phyloP scores from a whole-genome alignment of 2,797 vertebrate genomes.

The Myotis daubentonii region DNA sequence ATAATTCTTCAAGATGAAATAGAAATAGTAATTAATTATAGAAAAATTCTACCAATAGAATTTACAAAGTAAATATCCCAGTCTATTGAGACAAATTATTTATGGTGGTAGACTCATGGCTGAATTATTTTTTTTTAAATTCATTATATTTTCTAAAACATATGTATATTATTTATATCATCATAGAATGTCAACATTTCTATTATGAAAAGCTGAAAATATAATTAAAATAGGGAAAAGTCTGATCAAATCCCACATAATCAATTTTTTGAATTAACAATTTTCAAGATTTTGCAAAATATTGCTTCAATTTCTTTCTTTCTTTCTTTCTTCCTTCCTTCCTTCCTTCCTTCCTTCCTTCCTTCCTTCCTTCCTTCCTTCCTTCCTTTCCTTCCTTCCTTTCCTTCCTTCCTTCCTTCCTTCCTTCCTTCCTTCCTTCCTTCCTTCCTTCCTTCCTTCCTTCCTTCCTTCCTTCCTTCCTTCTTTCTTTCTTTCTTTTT shows the following conservation, averaged over 20 bases:
- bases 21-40: background rate
- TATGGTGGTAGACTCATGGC: background rate
- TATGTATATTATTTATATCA: background rate
- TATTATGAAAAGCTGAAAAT: background rate
- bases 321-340: no score
- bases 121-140: conserved; percentile 5
- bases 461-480: accelerated
- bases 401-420: accelerated
- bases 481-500: no score
- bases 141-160: background rate
- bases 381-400: accelerated
- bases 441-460: no score
- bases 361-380: no score
- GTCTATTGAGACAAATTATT: background rate
- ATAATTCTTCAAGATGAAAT: background rate
- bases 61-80: background rate
- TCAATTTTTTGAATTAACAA: background rate
- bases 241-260: background rate
- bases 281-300: background rate
- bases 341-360: no score
- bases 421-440: no score
- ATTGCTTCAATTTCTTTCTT: no score
- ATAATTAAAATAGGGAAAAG: background rate
- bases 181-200: background rate
- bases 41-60: background rate